Base-by-base conservation (phyloP, 2,797 vertebrate genomes). In the Darevskia mixta region DNA sequence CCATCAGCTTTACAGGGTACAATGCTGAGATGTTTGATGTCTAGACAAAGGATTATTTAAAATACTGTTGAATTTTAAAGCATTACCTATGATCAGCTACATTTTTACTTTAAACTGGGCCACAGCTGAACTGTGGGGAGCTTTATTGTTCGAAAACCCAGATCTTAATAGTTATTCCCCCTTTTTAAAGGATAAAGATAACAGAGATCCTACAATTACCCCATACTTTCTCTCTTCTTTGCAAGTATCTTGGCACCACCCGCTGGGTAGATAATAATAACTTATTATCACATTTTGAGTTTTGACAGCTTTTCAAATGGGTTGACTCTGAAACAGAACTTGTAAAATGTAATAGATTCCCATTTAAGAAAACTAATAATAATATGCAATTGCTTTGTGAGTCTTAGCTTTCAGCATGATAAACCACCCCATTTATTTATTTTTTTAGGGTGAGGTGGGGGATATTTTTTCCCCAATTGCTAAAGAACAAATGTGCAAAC, bases 271-370 rank as follows among this genome's bases (percentile, higher is more conserved):
- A 87, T 94, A 94, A 94, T 93, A 61, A 49, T 82, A 88, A 94
- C 87, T 91, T 92, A 91, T 88, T 91, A 92, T 89, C 92, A 87
- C 86, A 76, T 93, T 94, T 92, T 92, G 92, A 94, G 71, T 92
- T 93, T 92, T 92, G 93, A 95, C 94, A 91, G 92, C 72, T 93
- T 95, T 94, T 94, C 92, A 93, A 93, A 86, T 87, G 89, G 7
- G 0, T 71, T 91, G 85, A 86, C 92, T 93, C 32, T 91, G 92
- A 91, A 94, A 89, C 84, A 88, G 88, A 92, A 45, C 77, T 38
- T 85, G 75, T 86, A 82, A 91, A 94, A 91, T 79, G 92, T 91
- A 35, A 32, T 86, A 83, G 90, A 81, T 1, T 90, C 83, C 82
- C 91, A 89, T 95, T 93, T 94, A 91, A 87, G 88, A 87, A 90